A percentile compares a stretch with the other conserved stretches of the same genome.
Evolutionary conservation across 2,797 vertebrate species (phyloP).

Genomic region (Peromyscus eremicus): DNA sequence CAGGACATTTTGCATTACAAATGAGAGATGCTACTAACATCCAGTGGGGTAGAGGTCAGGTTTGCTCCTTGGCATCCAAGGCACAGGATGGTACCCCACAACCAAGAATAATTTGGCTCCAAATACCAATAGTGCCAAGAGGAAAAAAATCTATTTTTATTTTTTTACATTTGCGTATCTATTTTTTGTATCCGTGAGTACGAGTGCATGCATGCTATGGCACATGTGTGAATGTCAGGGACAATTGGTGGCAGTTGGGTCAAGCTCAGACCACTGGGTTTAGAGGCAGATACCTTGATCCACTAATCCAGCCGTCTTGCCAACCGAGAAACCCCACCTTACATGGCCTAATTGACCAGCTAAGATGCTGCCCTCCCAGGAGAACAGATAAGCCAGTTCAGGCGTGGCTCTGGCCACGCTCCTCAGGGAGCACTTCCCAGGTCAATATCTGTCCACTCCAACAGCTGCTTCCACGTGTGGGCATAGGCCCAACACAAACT

Average conservation of each 20-base stretch:
- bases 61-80: background rate
- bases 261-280: background rate
- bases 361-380: background rate
- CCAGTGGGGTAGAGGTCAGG: background rate
- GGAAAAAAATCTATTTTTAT: background rate
- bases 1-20: background rate
- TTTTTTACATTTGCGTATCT: background rate
- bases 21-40: background rate
- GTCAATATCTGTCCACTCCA: background rate
- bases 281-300: background rate
- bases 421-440: background rate
- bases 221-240: background rate
- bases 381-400: background rate
- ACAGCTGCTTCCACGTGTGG: background rate
- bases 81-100: background rate
- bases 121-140: background rate
- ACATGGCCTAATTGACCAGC: background rate
- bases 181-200: background rate
- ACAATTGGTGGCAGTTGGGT: background rate
- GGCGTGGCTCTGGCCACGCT: fast-evolving
- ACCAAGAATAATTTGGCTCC: background rate
- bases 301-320: background rate
- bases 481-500: background rate
- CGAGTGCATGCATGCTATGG: background rate
- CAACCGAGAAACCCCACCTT: background rate